Percentiles rank a stretch among this genome's conserved stretches.
These are phyloP conservation scores for Hydractinia echinata DNA, from an alignment of 30 jellyfish, hydroid and myxozoan genomes.

Conservation along the genomic window DNA sequence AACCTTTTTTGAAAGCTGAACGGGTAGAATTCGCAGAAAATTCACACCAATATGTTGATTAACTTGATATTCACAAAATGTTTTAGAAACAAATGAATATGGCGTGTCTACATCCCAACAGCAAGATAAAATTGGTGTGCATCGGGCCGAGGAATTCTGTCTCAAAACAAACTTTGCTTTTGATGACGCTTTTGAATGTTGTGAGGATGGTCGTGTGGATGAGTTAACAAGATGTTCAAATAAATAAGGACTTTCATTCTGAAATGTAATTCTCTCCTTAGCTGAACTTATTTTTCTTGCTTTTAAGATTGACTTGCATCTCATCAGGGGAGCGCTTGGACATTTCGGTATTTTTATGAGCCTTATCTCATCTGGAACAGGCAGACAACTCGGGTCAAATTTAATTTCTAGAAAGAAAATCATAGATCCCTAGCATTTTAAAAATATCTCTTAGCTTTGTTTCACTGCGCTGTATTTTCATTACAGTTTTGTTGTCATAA, in stretches of 20 bases:
- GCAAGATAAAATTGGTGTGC: slow-evolving; percentile 32
- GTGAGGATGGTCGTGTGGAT: slow-evolving; percentile 1
- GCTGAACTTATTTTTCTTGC: background rate
- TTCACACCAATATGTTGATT: slow-evolving; percentile 13
- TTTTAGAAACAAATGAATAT: background rate
- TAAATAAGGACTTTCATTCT: background rate
- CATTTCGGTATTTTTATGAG: background rate
- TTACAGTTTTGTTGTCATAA: too few relatives aligned
- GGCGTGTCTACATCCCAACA: slow-evolving; percentile 2
- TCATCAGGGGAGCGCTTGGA: background rate
- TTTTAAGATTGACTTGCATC: background rate
- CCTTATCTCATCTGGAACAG: background rate
- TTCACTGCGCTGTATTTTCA: too few relatives aligned
- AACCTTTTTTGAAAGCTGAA: slow-evolving; percentile 59
- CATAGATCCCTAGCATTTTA: too few relatives aligned
- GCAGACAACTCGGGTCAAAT: background rate
- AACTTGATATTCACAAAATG: slow-evolving; percentile 32
- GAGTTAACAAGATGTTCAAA: background rate
- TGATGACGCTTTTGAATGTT: background rate
- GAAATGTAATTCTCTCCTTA: background rate
- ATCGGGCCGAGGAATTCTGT: slow-evolving; percentile 26
- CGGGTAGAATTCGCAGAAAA: slow-evolving; percentile 69
- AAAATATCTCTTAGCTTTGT: too few relatives aligned
- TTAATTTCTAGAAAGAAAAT: background rate
- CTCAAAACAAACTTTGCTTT: background rate